These are phyloP conservation scores for Myotis planiceps DNA, from an alignment of 2,797 vertebrate genomes.

Conservation along the genomic window DNA sequence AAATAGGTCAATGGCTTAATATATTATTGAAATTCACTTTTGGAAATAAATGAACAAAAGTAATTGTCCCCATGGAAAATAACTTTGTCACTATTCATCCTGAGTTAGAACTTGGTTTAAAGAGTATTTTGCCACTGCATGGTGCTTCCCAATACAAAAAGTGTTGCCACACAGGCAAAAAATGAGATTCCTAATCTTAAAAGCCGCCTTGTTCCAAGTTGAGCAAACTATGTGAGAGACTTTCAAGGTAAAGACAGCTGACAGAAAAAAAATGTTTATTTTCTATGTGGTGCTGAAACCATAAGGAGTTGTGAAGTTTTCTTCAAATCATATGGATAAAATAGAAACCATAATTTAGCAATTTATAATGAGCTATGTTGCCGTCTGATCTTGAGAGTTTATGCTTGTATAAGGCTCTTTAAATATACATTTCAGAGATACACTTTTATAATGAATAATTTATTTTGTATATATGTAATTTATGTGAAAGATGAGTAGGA, in stretches of 20 bases:
- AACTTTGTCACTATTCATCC: neutral
- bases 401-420: conserved; percentile 77
- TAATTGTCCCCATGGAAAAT: neutral
- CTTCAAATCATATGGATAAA: conserved; percentile 72
- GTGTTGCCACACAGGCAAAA: neutral
- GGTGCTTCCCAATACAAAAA: neutral
- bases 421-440: conserved; percentile 79
- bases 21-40: neutral
- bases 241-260: neutral
- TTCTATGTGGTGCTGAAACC: conserved; percentile 68
- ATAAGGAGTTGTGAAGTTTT: conserved; percentile 39
- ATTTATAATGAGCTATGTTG: conserved; percentile 64
- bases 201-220: neutral
- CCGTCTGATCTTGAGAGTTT: conserved; percentile 76
- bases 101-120: neutral
- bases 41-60: conserved; percentile 9
- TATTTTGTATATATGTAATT: conserved; percentile 81
- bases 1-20: neutral
- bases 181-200: neutral
- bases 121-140: neutral
- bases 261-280: conserved; percentile 71
- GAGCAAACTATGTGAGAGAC: conserved; percentile 41
- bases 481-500: conserved; percentile 78
- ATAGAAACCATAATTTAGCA: conserved; percentile 70
- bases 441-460: conserved; percentile 81